Conservation (phyloP, 2,113 vertebrate species). For the Physeter macrocephalus region DNA sequence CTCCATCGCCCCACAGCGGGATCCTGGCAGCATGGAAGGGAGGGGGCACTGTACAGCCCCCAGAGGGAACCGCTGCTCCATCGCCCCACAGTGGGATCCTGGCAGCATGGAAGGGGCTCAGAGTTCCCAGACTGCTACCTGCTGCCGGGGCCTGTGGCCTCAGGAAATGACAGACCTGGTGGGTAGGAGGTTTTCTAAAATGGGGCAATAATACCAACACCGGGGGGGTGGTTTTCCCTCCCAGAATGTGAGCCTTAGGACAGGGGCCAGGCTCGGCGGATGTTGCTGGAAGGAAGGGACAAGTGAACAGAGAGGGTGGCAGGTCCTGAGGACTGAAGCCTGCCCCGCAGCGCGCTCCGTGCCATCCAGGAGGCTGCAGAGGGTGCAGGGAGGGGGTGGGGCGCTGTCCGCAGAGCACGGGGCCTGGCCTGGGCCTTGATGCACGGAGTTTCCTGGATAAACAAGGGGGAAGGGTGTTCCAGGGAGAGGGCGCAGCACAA, state of each 20-base stretch:
- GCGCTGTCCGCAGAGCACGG: neutral
- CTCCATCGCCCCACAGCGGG: fast-evolving
- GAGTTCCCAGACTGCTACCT: neutral
- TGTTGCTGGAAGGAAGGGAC: neutral
- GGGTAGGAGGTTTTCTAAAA: neutral
- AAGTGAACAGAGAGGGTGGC: neutral
- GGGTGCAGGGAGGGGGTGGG: neutral
- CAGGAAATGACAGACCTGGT: neutral
- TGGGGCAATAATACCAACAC: neutral
- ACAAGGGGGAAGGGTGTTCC: neutral
- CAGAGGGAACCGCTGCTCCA: neutral
- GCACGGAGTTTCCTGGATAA: neutral
- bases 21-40: neutral
- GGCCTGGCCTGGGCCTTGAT: neutral
- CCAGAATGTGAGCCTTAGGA: neutral
- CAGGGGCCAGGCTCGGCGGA: neutral
- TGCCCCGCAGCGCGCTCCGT: fast-evolving
- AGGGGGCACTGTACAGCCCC: neutral
- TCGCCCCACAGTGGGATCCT: neutral
- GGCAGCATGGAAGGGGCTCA: neutral
- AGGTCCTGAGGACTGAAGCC: fast-evolving
- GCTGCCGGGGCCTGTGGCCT: fast-evolving
- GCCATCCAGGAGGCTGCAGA: fast-evolving
- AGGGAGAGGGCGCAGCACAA: neutral
- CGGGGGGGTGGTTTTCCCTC: neutral